These are phyloP conservation scores for Serripes groenlandicus DNA, from an alignment of 2,888 invertebrate species.

Conservation along the genomic window DNA sequence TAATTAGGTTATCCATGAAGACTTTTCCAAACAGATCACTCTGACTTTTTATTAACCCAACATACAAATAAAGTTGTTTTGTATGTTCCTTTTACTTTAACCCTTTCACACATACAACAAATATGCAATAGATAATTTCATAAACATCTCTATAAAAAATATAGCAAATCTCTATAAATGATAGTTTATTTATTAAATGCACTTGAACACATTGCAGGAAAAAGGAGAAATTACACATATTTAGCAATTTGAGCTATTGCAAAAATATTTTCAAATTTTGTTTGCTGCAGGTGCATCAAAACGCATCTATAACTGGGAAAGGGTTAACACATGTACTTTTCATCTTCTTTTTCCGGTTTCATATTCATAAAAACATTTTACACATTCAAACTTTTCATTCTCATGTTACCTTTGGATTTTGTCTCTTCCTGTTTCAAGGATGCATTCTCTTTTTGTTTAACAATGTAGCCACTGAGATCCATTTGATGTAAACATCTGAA, in stretches of 20 bases:
- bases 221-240: neutral
- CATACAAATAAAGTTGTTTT: too few species aligned
- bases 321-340: neutral
- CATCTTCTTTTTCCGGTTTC: too few species aligned
- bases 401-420: neutral
- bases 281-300: neutral
- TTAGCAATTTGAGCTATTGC: neutral
- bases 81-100: too few species aligned
- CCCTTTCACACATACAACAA: too few species aligned
- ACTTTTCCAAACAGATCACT: too few species aligned
- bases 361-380: neutral
- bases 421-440: constrained; percentile 35
- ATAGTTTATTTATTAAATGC: too few species aligned
- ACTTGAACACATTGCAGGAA: neutral
- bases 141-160: too few species aligned
- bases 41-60: too few species aligned
- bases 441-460: constrained; percentile 64
- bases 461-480: constrained; percentile 76
- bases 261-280: neutral
- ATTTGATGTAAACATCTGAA: constrained; percentile 81
- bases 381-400: neutral
- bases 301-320: neutral
- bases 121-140: too few species aligned
- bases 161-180: too few species aligned
- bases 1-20: too few species aligned